These are phyloP conservation scores for Mustelus asterias DNA, from an alignment of 2,113 vertebrate genomes.

Conservation along the genomic window DNA sequence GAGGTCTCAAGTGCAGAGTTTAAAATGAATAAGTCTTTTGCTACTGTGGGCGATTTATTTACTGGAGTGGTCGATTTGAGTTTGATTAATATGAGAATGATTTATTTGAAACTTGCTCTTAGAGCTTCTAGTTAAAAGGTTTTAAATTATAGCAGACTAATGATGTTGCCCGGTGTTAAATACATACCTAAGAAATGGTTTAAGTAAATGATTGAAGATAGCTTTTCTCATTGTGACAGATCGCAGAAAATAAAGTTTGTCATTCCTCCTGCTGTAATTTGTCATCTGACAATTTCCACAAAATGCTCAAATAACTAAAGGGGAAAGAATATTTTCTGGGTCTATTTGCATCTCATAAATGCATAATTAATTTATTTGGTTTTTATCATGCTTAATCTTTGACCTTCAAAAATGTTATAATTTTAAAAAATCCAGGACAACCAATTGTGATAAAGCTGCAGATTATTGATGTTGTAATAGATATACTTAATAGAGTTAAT, in stretches of 20 bases:
- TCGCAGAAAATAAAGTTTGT: background rate
- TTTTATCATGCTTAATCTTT: background rate
- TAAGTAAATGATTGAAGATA: background rate
- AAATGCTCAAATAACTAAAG: background rate
- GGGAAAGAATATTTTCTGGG: background rate
- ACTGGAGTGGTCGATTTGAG: background rate
- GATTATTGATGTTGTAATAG: background rate
- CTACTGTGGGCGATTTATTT: background rate
- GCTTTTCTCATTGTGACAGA: background rate
- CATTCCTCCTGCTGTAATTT: conserved; percentile 20
- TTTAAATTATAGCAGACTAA: background rate
- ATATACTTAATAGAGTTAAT: background rate
- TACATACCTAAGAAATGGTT: background rate
- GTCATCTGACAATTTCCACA: background rate
- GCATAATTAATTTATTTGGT: background rate
- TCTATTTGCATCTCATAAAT: background rate
- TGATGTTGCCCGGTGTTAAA: background rate
- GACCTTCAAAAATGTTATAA: background rate
- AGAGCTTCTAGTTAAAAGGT: background rate
- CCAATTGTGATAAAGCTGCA: conserved; percentile 14
- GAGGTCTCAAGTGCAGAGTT: background rate
- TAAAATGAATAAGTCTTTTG: background rate
- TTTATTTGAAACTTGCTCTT: conserved; percentile 20
- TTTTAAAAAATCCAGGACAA: background rate
- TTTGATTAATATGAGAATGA: background rate